Evolutionary conservation across 2,113 vertebrate genomes (phyloP).

Genomic region (Xiphophorus hellerii): DNA sequence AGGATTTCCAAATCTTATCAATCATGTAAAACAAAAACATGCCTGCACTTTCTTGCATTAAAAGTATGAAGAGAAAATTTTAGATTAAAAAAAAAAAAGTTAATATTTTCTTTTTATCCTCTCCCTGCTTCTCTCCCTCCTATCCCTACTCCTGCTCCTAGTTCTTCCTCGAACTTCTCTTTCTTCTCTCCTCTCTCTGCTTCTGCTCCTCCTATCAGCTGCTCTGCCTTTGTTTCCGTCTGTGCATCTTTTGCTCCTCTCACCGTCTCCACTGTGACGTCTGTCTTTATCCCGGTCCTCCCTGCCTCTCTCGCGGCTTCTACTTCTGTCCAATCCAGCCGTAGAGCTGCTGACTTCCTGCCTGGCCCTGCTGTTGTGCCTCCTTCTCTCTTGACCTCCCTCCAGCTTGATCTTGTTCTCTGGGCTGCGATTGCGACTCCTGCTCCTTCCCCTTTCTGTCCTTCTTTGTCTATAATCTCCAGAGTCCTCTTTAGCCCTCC

Average conservation of each 20-base stretch:
- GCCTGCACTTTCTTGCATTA: not conserved
- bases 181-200: slow-evolving; percentile 64
- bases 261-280: slow-evolving; percentile 47
- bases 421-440: slow-evolving; percentile 67
- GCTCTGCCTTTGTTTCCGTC: slow-evolving; percentile 66
- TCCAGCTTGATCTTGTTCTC: slow-evolving; percentile 42
- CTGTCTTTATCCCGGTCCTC: slow-evolving; percentile 54
- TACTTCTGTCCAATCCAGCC: slow-evolving; percentile 42
- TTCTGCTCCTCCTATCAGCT: slow-evolving; percentile 76
- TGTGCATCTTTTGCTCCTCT: slow-evolving; percentile 58
- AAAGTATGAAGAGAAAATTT: not conserved
- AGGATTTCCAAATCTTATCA: not conserved
- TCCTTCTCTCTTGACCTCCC: slow-evolving; percentile 70
- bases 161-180: slow-evolving; percentile 43
- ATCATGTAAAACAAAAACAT: not conserved
- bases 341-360: slow-evolving; percentile 50
- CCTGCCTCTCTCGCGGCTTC: slow-evolving; percentile 60
- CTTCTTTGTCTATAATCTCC: slow-evolving; percentile 60
- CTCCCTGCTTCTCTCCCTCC: slow-evolving; percentile 46
- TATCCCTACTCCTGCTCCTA: slow-evolving; percentile 38
- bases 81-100: not conserved
- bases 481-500: slow-evolving; percentile 59
- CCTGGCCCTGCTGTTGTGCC: slow-evolving; percentile 68
- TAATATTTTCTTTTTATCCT: slow-evolving; percentile 44
- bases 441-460: slow-evolving; percentile 73